These are phyloP conservation scores for Macrochelys suwanniensis DNA, from an alignment of 2,797 vertebrate species.

Conservation along the genomic window DNA sequence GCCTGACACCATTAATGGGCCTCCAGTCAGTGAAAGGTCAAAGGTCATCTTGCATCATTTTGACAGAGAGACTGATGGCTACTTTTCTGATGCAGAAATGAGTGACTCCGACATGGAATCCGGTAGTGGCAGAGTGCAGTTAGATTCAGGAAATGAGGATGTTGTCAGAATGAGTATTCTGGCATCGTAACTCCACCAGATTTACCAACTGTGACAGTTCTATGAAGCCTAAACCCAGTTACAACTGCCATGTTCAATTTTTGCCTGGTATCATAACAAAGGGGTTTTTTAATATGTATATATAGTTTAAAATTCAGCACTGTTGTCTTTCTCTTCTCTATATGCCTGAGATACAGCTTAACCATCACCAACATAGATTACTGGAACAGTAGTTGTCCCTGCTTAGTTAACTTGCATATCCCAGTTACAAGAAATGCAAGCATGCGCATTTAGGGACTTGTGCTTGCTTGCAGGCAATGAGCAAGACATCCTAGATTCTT, in stretches of 20 bases:
- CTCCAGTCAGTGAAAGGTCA: constrained; percentile 59
- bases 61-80: constrained; percentile 90
- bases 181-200: constrained; percentile 87
- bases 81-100: constrained; percentile 94
- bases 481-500: constrained; percentile 28
- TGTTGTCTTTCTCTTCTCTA: constrained; percentile 82
- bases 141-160: constrained; percentile 91
- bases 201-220: not conserved
- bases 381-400: constrained; percentile 59
- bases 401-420: constrained; percentile 32
- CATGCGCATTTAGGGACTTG: constrained; percentile 12
- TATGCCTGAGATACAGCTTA: constrained; percentile 79
- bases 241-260: constrained; percentile 83
- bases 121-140: constrained; percentile 82
- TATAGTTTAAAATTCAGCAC: constrained; percentile 81
- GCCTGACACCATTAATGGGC: constrained; percentile 69
- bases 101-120: constrained; percentile 89
- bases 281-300: constrained; percentile 77
- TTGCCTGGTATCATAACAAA: constrained; percentile 71
- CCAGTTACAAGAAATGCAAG: constrained; percentile 21
- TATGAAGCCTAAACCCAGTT: constrained; percentile 74
- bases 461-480: constrained; percentile 62
- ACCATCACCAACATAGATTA: constrained; percentile 73
- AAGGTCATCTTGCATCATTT: constrained; percentile 82
- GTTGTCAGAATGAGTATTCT: constrained; percentile 94